Percentiles rank a stretch among this genome's conserved stretches.
phyloP scores from a whole-genome alignment of 2,888 invertebrate genomes.

The Aphidius colemani region DNA sequence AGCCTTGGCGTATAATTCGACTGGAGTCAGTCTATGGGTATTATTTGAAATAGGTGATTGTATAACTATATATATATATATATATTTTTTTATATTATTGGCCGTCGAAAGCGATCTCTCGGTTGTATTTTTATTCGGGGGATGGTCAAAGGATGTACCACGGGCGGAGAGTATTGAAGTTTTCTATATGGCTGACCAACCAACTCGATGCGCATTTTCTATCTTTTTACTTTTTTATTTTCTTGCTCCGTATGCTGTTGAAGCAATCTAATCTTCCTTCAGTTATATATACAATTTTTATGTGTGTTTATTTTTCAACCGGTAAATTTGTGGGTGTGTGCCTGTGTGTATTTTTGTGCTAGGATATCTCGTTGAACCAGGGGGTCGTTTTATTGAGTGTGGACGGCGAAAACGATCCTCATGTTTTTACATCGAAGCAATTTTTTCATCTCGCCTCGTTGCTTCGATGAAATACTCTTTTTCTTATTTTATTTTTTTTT shows the following conservation, averaged over 20 bases:
- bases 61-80: constrained; percentile 35
- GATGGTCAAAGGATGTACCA: constrained; percentile 23
- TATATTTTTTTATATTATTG: constrained; percentile 59
- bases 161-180: constrained; percentile 35
- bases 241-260: constrained; percentile 12
- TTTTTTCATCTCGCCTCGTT: constrained; percentile 59
- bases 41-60: constrained; percentile 36
- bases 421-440: constrained; percentile 61
- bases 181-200: constrained; percentile 57
- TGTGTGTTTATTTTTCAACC: constrained; percentile 30
- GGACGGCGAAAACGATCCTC: constrained; percentile 55
- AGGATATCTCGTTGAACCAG: constrained; percentile 19
- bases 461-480: constrained; percentile 46
- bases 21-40: constrained; percentile 36
- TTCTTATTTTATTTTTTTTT: constrained; percentile 20
- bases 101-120: constrained; percentile 43
- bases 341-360: constrained; percentile 7
- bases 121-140: constrained; percentile 26
- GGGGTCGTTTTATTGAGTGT: constrained; percentile 56
- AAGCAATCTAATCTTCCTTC: constrained; percentile 16
- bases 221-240: constrained; percentile 21
- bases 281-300: background rate
- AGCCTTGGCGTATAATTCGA: constrained; percentile 57
- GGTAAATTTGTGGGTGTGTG: too few relatives aligned
- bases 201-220: constrained; percentile 37